Percentiles rank a stretch among this genome's conserved stretches.
phyloP scores from a whole-genome alignment of 1,140 invertebrate genomes.

The Phymastichus coffea region DNA sequence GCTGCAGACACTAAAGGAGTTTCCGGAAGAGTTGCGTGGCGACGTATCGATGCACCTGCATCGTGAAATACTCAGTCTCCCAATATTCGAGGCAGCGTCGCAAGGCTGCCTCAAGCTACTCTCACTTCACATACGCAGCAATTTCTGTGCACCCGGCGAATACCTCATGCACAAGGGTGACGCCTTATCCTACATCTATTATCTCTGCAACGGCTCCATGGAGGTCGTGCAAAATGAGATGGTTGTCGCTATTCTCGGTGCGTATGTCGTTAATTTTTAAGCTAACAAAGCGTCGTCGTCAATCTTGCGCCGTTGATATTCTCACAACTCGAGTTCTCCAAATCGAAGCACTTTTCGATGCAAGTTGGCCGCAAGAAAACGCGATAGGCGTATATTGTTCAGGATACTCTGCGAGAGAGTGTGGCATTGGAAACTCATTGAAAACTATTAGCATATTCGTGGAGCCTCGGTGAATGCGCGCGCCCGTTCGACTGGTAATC shows the following conservation, averaged over 20 bases:
- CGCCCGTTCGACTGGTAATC: too few species aligned
- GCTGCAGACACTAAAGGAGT: conserved; percentile 91
- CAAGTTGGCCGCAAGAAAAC: too few species aligned
- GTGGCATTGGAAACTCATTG: too few species aligned
- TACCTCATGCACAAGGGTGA: conserved; percentile 96
- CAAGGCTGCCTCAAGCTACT: conserved; percentile 90
- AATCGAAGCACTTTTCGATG: too few species aligned
- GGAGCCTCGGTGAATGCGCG: too few species aligned
- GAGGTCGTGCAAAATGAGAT: conserved; percentile 97
- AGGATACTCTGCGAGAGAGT: too few species aligned
- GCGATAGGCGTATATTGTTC: too few species aligned
- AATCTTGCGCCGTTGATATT: too few species aligned
- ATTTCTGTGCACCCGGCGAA: conserved; percentile 96
- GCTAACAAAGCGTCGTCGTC: too few species aligned
- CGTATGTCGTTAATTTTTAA: neutral
- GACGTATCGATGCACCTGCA: conserved; percentile 95
- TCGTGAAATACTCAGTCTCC: conserved; percentile 88
- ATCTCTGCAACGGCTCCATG: conserved; percentile 96
- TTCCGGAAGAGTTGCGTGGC: conserved; percentile 91
- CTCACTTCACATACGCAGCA: conserved; percentile 83
- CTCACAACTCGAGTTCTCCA: too few species aligned
- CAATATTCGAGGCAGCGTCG: conserved; percentile 91
- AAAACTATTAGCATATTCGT: too few species aligned
- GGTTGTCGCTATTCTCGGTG: conserved; percentile 97
- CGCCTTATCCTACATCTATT: conserved; percentile 93